Conservation (phyloP, 2,797 vertebrate genomes). For the Sebastolobus alascanus region DNA sequence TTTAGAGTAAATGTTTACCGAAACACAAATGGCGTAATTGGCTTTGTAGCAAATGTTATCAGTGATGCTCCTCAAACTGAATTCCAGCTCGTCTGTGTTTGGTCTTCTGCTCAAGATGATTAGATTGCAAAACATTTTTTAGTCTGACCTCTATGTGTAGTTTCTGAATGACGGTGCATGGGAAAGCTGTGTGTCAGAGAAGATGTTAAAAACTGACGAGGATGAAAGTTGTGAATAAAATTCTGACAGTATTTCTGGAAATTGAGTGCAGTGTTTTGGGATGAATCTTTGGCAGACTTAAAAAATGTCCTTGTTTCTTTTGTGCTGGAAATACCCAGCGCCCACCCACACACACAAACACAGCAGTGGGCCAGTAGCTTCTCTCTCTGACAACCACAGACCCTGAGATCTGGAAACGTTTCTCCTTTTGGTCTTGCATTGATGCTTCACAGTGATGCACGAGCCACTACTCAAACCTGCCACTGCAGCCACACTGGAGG, state of each 20-base stretch:
- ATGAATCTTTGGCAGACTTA: slow-evolving; percentile 30
- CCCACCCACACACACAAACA: slow-evolving; percentile 12
- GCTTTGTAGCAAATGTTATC: slow-evolving; percentile 17
- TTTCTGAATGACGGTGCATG: slow-evolving; percentile 19
- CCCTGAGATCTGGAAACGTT: slow-evolving; percentile 37
- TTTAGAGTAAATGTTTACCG: slow-evolving; percentile 45
- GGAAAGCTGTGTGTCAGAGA: neutral
- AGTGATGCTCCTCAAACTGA: slow-evolving; percentile 7
- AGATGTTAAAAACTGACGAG: neutral
- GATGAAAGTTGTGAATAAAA: slow-evolving; percentile 15
- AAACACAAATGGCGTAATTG: slow-evolving; percentile 27
- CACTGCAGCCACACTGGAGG: neutral
- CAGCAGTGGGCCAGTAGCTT: slow-evolving; percentile 16
- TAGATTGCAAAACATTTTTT: slow-evolving; percentile 33
- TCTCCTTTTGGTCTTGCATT: slow-evolving; percentile 45
- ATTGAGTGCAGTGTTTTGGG: slow-evolving; percentile 24
- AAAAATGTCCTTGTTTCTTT: slow-evolving; percentile 31
- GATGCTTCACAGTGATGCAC: slow-evolving; percentile 37
- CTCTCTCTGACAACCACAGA: slow-evolving; percentile 41
- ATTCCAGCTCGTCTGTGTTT: slow-evolving; percentile 46
- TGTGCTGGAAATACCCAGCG: slow-evolving; percentile 41
- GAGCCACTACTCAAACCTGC: slow-evolving; percentile 34
- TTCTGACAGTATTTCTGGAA: neutral
- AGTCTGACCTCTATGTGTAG: neutral
- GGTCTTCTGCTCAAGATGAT: slow-evolving; percentile 28